Evolutionary conservation across 2,113 vertebrate species (phyloP).

Genomic region (Cyphotilapia sp.): DNA sequence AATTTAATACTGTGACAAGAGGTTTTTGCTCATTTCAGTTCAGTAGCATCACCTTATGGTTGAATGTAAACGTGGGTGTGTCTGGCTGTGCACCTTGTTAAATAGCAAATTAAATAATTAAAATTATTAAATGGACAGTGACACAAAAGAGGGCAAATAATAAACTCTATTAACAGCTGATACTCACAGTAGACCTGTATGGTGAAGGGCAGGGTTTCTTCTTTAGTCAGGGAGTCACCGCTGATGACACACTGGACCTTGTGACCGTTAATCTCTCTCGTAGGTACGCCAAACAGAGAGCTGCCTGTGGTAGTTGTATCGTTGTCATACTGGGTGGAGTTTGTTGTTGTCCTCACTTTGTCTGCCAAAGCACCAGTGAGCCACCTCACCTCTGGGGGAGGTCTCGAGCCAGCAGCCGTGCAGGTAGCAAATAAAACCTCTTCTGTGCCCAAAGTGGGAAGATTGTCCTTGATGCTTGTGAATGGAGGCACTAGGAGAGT

Average conservation of each 20-base stretch:
- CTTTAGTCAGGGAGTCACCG: background rate
- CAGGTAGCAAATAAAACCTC: background rate
- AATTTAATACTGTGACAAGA: background rate
- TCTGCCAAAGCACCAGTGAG: rapidly evolving
- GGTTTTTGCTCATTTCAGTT: background rate
- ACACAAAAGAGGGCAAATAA: background rate
- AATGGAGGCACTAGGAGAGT: slow-evolving; percentile 29
- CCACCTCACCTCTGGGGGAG: background rate
- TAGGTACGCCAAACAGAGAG: background rate
- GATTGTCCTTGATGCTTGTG: background rate
- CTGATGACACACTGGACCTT: background rate
- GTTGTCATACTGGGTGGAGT: background rate
- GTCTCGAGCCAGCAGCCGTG: rapidly evolving
- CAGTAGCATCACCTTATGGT: background rate
- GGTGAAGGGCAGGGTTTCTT: background rate
- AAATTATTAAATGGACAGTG: background rate
- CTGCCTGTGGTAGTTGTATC: background rate
- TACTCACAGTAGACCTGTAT: background rate
- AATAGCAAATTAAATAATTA: background rate
- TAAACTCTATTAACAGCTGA: background rate
- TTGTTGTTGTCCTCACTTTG: background rate
- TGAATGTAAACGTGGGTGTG: background rate
- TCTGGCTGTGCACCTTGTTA: background rate
- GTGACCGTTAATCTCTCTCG: too few species aligned
- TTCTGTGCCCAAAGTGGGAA: background rate